Percentiles rank a stretch among this genome's conserved stretches.
These are phyloP conservation scores for Papilio gigon DNA, from an alignment of 2,888 invertebrate genomes.

Conservation along the genomic window DNA sequence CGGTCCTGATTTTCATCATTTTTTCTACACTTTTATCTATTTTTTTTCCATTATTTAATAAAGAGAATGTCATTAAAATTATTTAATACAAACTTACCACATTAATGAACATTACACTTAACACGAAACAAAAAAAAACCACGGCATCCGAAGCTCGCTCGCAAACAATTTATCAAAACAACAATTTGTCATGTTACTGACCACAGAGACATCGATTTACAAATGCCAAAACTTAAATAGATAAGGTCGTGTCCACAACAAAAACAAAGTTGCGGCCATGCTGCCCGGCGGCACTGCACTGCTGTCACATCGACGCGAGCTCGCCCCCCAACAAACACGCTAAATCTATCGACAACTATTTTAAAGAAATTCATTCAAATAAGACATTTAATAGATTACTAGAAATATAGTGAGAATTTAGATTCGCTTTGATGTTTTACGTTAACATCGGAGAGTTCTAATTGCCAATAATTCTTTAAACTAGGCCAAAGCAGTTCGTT, in stretches of 20 bases:
- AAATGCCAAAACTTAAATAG: slow-evolving; percentile 43
- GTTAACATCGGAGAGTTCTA: slow-evolving; percentile 52
- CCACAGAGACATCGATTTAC: slow-evolving; percentile 43
- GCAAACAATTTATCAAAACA: slow-evolving; percentile 43
- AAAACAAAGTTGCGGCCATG: slow-evolving; percentile 25
- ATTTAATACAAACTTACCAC: slow-evolving; percentile 25
- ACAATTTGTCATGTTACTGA: slow-evolving; percentile 44
- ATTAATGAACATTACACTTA: background rate
- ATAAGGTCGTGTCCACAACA: slow-evolving; percentile 39
- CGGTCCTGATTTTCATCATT: no score
- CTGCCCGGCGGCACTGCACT: background rate
- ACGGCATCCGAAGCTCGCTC: slow-evolving; percentile 14
- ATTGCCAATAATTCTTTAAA: slow-evolving; percentile 62
- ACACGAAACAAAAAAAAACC: slow-evolving; percentile 18
- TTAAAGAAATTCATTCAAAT: slow-evolving; percentile 2
- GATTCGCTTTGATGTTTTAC: slow-evolving; percentile 61
- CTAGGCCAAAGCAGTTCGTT: slow-evolving; percentile 66
- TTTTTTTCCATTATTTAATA: background rate
- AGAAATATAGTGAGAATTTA: slow-evolving; percentile 43
- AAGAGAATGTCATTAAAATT: background rate
- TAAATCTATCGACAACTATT: slow-evolving; percentile 15
- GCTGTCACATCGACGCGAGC: background rate
- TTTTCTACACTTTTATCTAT: no score
- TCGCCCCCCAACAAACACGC: background rate
- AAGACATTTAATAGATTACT: slow-evolving; percentile 18